phyloP scores from a whole-genome alignment of 2,797 vertebrate genomes.

The Dipus sagitta region DNA sequence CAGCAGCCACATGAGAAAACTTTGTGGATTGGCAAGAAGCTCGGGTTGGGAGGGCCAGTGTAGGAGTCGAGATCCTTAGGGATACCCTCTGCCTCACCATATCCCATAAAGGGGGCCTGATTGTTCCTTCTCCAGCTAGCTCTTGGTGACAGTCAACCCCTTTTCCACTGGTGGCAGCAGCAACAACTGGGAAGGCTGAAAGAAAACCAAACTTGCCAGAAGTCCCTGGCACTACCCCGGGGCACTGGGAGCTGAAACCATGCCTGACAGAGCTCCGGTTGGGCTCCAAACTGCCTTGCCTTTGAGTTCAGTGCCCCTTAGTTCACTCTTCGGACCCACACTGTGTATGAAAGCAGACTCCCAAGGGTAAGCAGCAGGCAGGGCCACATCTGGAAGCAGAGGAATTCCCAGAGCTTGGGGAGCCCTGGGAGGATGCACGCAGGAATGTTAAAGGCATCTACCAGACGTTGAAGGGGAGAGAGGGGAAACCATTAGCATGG shows the following conservation, averaged over 20 bases:
- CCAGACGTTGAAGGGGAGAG: not conserved
- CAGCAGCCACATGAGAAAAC: conserved; percentile 88
- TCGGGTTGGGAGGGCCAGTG: not conserved
- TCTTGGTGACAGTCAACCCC: not conserved
- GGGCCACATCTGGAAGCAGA: not conserved
- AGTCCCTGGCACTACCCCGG: not conserved
- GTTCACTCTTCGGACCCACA: not conserved
- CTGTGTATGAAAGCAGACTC: not conserved
- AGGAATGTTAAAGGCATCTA: not conserved
- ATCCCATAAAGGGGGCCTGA: not conserved
- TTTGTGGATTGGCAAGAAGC: conserved; percentile 82
- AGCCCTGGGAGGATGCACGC: not conserved
- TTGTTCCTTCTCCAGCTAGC: not conserved
- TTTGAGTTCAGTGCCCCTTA: not conserved
- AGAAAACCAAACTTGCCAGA: not conserved
- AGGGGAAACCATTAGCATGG: not conserved
- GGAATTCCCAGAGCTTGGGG: not conserved
- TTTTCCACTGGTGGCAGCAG: not conserved
- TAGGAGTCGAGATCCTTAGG: not conserved
- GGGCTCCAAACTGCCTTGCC: not conserved
- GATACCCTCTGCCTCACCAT: not conserved
- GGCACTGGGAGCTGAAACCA: not conserved
- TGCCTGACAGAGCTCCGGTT: not conserved
- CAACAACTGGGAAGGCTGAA: not conserved
- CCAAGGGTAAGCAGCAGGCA: not conserved